A percentile compares a stretch with the other conserved stretches of the same genome.
These are phyloP conservation scores for Pterocles orientalis DNA, from an alignment of 2,113 vertebrate genomes.

Conservation along the genomic window DNA sequence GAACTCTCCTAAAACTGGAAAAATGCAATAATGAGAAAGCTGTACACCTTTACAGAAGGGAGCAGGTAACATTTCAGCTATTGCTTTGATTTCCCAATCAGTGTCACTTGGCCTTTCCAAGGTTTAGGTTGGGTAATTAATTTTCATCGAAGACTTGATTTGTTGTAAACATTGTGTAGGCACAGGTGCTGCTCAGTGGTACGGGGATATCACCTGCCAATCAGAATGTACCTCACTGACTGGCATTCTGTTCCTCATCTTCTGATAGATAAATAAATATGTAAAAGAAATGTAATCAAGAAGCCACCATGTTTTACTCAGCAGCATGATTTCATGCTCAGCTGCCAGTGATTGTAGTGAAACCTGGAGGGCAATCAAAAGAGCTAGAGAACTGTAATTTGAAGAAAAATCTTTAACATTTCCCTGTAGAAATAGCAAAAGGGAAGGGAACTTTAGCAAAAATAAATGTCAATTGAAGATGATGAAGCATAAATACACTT, in stretches of 20 bases:
- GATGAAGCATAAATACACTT: background rate
- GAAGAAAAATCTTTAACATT: background rate
- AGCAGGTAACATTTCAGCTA: background rate
- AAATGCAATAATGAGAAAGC: background rate
- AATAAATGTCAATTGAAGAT: background rate
- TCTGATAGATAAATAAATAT: background rate
- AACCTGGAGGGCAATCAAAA: conserved; percentile 29
- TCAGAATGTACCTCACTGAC: background rate
- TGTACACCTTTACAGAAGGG: background rate
- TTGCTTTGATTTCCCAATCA: conserved; percentile 1
- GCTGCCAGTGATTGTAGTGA: background rate
- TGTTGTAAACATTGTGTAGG: background rate
- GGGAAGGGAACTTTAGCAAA: background rate
- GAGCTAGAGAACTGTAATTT: background rate
- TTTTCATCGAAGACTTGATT: background rate
- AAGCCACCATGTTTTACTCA: conserved; percentile 12
- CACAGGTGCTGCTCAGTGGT: background rate
- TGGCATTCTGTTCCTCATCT: background rate
- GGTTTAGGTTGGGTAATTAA: background rate
- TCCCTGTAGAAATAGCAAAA: background rate
- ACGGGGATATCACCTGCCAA: background rate
- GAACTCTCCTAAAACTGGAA: background rate
- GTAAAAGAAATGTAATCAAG: background rate
- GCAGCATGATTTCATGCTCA: conserved; percentile 26
- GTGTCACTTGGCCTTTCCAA: background rate